phyloP scores from a whole-genome alignment of 53 echinoderm and acorn worm species.

The Patiria pectinifera region DNA sequence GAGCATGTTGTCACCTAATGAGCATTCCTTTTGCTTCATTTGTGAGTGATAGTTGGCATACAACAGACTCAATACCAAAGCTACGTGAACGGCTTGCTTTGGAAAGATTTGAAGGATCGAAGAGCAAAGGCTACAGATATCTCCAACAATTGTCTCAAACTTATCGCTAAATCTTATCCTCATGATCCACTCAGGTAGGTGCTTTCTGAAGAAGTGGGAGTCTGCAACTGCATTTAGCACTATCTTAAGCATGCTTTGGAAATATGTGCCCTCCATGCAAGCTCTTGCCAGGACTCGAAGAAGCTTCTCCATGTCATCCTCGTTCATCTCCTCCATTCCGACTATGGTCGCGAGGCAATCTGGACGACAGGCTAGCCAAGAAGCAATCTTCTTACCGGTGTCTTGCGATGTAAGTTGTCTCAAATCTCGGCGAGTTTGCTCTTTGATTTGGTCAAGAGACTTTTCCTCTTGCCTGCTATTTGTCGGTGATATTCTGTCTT shows the following conservation, averaged over 20 bases:
- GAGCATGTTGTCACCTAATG: neutral
- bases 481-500: neutral
- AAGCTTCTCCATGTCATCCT: conserved; percentile 40
- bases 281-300: conserved; percentile 47
- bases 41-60: neutral
- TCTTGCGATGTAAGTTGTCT: neutral
- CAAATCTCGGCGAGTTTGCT: neutral
- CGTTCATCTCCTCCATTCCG: conserved; percentile 32
- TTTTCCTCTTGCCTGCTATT: neutral
- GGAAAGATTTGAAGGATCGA: conserved; percentile 17
- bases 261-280: conserved; percentile 22
- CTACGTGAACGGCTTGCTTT: neutral
- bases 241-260: neutral
- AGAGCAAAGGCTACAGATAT: conserved; percentile 27
- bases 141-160: neutral
- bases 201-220: conserved; percentile 65
- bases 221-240: conserved; percentile 26
- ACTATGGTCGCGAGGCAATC: conserved; percentile 29
- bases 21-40: neutral
- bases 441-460: neutral
- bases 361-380: neutral
- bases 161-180: conserved; percentile 24
- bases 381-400: neutral
- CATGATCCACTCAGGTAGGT: conserved; percentile 68
- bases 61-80: neutral